Conservation (phyloP, 2,797 vertebrate species). For the Danio jaintianensis region DNA sequence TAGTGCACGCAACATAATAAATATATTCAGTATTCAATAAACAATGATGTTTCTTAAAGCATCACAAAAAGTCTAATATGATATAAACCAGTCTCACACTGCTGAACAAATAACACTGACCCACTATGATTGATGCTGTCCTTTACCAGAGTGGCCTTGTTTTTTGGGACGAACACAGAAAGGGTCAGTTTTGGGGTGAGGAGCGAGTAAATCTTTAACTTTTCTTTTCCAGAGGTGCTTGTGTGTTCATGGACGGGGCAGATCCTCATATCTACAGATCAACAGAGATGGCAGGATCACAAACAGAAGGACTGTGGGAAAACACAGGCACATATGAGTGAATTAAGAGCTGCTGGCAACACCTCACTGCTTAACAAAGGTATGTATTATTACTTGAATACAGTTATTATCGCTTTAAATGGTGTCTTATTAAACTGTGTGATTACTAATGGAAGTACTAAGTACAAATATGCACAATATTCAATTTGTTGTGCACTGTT, state of each 20-base stretch:
- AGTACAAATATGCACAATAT: too few species aligned
- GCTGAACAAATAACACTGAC: neutral
- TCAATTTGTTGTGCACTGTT: too few species aligned
- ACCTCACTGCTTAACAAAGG: neutral
- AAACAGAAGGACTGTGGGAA: conserved; percentile 40
- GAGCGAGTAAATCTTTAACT: conserved; percentile 78
- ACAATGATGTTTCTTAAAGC: too few species aligned
- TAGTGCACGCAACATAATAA: too few species aligned
- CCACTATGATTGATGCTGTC: conserved; percentile 20
- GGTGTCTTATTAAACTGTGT: too few species aligned
- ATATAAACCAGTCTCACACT: neutral
- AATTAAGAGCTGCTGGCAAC: conserved; percentile 4
- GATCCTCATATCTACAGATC: conserved; percentile 43
- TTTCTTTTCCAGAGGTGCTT: conserved; percentile 13
- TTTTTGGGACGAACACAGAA: conserved; percentile 45
- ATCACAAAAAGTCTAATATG: neutral
- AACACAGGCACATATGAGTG: conserved; percentile 11
- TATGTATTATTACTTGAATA: neutral
- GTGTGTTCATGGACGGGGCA: conserved; percentile 42
- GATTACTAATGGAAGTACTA: too few species aligned
- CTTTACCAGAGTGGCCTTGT: conserved; percentile 47
- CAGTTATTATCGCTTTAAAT: too few species aligned
- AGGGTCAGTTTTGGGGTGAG: conserved; percentile 64
- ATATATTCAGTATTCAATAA: too few species aligned
- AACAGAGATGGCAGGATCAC: conserved; percentile 46